A percentile compares a stretch with the other conserved stretches of the same genome.
phyloP scores from a whole-genome alignment of 1,140 invertebrate genomes.

The Trichonephila clavata region DNA sequence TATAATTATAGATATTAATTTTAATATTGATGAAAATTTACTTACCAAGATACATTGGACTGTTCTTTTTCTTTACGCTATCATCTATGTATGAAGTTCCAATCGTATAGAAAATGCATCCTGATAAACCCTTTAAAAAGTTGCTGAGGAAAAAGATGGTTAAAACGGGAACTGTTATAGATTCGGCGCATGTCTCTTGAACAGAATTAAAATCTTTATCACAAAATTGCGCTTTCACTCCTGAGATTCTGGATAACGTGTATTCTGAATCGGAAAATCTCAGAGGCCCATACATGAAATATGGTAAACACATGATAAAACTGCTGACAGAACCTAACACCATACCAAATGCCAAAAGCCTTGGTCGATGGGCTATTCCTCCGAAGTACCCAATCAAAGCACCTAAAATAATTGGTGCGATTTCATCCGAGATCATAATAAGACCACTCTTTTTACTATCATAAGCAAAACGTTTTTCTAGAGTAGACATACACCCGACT shows the following conservation, averaged over 20 bases:
- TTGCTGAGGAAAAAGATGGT: slow-evolving; percentile 58
- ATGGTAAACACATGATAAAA: slow-evolving; percentile 85
- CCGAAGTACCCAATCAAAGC: slow-evolving; percentile 86
- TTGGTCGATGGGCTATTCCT: slow-evolving; percentile 85
- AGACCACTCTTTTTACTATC: slow-evolving; percentile 88
- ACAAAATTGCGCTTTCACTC: slow-evolving; percentile 67
- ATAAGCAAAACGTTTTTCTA: slow-evolving; percentile 91
- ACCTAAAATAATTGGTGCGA: slow-evolving; percentile 67
- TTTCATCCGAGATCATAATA: slow-evolving; percentile 78
- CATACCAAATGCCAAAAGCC: slow-evolving; percentile 87
- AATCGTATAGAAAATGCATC: slow-evolving; percentile 94
- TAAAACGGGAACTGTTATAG: slow-evolving; percentile 39
- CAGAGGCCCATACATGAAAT: slow-evolving; percentile 85
- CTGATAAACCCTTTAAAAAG: slow-evolving; percentile 81
- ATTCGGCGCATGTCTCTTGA: background rate
- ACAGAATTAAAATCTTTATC: slow-evolving; percentile 40
- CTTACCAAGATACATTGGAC: slow-evolving; percentile 94
- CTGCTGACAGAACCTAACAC: slow-evolving; percentile 87
- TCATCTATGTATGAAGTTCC: slow-evolving; percentile 96
- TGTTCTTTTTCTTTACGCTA: slow-evolving; percentile 94
- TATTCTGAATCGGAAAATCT: no score
- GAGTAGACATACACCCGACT: slow-evolving; percentile 88
- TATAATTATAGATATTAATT: no score
- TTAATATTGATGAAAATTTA: background rate
- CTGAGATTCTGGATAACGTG: background rate